These are phyloP conservation scores for Phylloscopus collybita DNA, from an alignment of 2,797 vertebrate genomes.

Conservation along the genomic window DNA sequence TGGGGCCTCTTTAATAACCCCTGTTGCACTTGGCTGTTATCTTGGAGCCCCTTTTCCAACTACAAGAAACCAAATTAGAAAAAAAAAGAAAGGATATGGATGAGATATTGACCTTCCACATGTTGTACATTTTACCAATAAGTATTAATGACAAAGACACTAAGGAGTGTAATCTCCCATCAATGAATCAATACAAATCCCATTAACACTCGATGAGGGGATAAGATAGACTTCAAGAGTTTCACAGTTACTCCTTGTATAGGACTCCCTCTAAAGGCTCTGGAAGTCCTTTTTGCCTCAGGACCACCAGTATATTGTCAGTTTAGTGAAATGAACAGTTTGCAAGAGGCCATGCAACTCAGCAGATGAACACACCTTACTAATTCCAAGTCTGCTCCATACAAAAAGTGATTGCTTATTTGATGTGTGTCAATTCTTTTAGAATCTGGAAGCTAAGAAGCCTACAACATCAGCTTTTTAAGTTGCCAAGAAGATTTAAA, in stretches of 20 bases:
- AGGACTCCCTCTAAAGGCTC: conserved; percentile 41
- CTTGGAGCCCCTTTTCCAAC: conserved; percentile 21
- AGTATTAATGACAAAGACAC: conserved; percentile 59
- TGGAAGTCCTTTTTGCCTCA: not conserved
- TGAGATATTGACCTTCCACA: conserved; percentile 46
- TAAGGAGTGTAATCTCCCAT: conserved; percentile 54
- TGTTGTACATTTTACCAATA: conserved; percentile 49
- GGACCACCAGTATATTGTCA: not conserved
- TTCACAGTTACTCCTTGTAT: not conserved
- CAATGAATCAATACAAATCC: conserved; percentile 66
- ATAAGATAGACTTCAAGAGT: conserved; percentile 33
- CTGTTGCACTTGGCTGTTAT: not conserved
- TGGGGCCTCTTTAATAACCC: conserved; percentile 23
- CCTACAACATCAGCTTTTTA: not conserved
- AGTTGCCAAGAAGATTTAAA: not conserved
- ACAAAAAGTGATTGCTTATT: not conserved
- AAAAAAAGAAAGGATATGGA: conserved; percentile 6
- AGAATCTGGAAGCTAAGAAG: not conserved
- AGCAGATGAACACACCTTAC: not conserved
- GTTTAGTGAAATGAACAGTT: not conserved
- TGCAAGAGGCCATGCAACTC: not conserved
- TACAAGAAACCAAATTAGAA: not conserved
- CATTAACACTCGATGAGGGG: conserved; percentile 45
- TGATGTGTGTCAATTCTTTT: not conserved
- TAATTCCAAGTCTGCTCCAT: not conserved